These are phyloP conservation scores for Phragmatobia fuliginosa DNA, from an alignment of 2,888 invertebrate genomes.

Conservation along the genomic window DNA sequence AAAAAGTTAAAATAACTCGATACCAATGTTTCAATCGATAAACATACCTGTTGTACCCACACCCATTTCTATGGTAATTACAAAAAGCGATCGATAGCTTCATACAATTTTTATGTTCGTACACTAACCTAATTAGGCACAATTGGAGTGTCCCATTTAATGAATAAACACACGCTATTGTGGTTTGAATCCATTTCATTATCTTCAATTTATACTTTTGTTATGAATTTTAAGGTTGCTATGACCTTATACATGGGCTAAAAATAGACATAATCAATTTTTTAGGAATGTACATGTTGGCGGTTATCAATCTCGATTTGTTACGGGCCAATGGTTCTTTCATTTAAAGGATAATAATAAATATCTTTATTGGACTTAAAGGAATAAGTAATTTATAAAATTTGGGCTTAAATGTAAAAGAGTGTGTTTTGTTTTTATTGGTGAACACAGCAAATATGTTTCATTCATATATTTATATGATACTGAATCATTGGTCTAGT, in stretches of 20 bases:
- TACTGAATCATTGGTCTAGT: too few relatives aligned
- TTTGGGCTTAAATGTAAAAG: too few relatives aligned
- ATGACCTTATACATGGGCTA: too few relatives aligned
- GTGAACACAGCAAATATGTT: too few relatives aligned
- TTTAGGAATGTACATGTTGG: too few relatives aligned
- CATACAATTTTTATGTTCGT: conserved; percentile 11
- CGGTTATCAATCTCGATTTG: background rate
- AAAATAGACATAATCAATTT: too few relatives aligned
- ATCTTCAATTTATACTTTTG: background rate
- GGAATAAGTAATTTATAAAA: too few relatives aligned
- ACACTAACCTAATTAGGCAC: conserved; percentile 14
- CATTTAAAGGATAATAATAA: background rate
- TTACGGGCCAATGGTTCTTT: background rate
- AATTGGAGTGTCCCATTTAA: conserved; percentile 8
- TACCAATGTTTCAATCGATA: background rate
- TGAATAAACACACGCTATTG: conserved; percentile 2
- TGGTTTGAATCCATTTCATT: background rate
- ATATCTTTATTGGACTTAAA: too few relatives aligned
- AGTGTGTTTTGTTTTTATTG: too few relatives aligned
- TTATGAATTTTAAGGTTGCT: too few relatives aligned
- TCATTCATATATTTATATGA: too few relatives aligned
- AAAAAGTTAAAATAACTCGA: background rate
- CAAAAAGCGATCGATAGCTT: conserved; percentile 5
- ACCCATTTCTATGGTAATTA: conserved; percentile 9
- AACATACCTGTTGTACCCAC: background rate